Evolutionary conservation across 2,888 invertebrate species (phyloP), one percentile per base, ranked within the genome.

Genomic region (Ophion costatus): DNA sequence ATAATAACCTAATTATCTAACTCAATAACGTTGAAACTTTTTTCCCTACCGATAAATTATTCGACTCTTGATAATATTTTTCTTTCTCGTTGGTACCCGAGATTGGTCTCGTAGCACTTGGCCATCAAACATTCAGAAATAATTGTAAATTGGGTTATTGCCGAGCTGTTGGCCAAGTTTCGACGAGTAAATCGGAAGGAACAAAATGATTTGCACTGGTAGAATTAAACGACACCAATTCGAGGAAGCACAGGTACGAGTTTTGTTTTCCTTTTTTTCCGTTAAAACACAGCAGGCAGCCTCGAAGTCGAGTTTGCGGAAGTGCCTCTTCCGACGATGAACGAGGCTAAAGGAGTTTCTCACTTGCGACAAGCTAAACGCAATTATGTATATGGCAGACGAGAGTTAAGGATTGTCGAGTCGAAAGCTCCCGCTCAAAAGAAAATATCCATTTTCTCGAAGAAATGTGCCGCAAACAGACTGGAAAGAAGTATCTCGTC

Each of bases 221-320:
- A 51, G 64, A 81, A 14, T 61, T 59, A 63, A 61, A 17, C 57
- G 59, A 73, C 73, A 70, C 70, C 33, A 82, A 56, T 38, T 42
- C 29, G 22, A 63, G 22, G 2, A 56, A 14, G 38, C 59, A 66
- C 38, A 56, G n/a, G 38, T 66, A 66, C 38, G 61, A 71, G 22
- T n/a, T 64, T 57, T 10, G n/a, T 24, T 63, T 11, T 51, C 51
- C 22, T 66, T 61, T 56, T 9, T 76, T 57, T 61, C 1, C 24
- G 14, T 61, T 3, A 6, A 73, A 9, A 38, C 33, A 33, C 7
- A 38, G 38, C 64, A 64, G 59, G 59, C 67, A 79, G 64, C 11
- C 57, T 81, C 81, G 78, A 84, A 84, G 64, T 78, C 80, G 67
- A 80, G 76, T 64, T 84, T 74, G 70, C 71, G 80, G 59, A 61